Evolutionary conservation across 2,797 vertebrate species (phyloP).

Genomic region (Bryconaethiops microstoma): DNA sequence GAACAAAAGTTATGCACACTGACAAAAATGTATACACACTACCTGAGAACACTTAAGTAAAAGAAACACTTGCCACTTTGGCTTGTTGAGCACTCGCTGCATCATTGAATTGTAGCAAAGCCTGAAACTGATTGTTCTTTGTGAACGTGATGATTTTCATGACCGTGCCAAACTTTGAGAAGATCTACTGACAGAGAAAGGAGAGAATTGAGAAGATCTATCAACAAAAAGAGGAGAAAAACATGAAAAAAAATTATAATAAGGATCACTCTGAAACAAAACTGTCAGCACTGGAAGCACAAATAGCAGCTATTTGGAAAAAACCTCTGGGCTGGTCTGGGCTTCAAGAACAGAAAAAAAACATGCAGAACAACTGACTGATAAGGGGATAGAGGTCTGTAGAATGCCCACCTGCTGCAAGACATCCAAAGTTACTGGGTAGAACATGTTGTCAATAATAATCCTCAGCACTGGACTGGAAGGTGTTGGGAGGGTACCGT

Average conservation of each 20-base stretch:
- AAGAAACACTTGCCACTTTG: conserved; percentile 84
- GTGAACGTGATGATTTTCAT: conserved; percentile 99
- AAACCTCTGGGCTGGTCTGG: not conserved
- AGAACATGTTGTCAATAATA: conserved; percentile 99
- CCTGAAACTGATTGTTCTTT: conserved; percentile 99
- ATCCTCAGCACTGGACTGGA: conserved; percentile 95
- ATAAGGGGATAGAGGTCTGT: no score
- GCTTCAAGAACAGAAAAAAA: not conserved
- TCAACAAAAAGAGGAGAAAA: conserved; percentile 55
- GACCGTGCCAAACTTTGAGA: conserved; percentile 97
- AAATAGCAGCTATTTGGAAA: not conserved
- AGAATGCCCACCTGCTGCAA: conserved; percentile 89
- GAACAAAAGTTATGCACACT: conserved; percentile 15
- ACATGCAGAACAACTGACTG: no score
- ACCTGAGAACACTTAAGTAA: conserved; percentile 20
- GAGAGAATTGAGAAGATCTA: conserved; percentile 59
- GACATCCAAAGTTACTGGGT: conserved; percentile 96
- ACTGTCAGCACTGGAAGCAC: not conserved
- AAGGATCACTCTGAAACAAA: conserved; percentile 1
- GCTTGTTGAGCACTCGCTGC: conserved; percentile 94
- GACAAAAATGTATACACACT: conserved; percentile 8
- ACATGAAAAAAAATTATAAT: conserved; percentile 51
- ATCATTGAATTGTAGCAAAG: conserved; percentile 94
- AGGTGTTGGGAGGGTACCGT: conserved; percentile 86
- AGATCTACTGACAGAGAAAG: conserved; percentile 84